Evolutionary conservation across 2,797 vertebrate genomes (phyloP).

Genomic region (Diglossa cyanea): DNA sequence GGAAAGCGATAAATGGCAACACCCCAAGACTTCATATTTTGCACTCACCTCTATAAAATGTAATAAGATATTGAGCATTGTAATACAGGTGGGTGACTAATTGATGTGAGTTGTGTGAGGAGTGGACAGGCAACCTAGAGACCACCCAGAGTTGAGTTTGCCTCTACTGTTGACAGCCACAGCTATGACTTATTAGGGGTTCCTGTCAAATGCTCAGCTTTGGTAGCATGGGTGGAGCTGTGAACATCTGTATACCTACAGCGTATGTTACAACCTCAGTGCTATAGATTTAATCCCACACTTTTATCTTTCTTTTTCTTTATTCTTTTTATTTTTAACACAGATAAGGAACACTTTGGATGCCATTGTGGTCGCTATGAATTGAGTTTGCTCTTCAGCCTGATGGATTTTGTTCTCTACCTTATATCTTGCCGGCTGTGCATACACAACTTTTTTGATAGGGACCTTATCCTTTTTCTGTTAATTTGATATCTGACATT

Average conservation of each 20-base stretch:
- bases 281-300: neutral
- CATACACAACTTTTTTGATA: neutral
- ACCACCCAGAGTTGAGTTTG: slow-evolving; percentile 19
- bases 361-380: neutral
- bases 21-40: slow-evolving; percentile 2
- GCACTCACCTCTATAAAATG: neutral
- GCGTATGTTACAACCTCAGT: neutral
- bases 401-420: neutral
- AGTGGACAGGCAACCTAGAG: neutral
- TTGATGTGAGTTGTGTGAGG: neutral
- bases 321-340: neutral
- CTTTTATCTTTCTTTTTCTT: neutral
- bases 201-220: neutral
- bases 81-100: slow-evolving; percentile 13
- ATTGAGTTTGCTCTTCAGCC: neutral
- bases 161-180: neutral
- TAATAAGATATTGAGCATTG: neutral
- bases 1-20: neutral
- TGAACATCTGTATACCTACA: neutral
- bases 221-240: neutral
- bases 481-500: slow-evolving; percentile 55
- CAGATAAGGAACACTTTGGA: neutral
- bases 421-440: neutral
- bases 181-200: neutral
- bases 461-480: slow-evolving; percentile 1